phyloP scores from a whole-genome alignment of 2,113 vertebrate species.

The Nothocercus nigrocapillus region DNA sequence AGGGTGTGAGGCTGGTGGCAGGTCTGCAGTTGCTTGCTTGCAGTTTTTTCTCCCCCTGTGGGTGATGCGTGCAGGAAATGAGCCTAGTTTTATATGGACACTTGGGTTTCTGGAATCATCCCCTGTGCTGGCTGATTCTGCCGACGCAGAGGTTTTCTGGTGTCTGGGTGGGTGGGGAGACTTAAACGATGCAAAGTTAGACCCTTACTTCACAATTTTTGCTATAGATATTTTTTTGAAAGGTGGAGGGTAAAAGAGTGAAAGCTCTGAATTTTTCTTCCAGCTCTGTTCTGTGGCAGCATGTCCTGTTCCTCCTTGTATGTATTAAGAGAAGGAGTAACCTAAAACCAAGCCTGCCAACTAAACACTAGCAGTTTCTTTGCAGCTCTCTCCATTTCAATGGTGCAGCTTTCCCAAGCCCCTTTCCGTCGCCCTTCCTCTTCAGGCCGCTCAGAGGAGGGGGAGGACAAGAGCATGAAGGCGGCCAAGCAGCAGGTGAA shows the following conservation, averaged over 20 bases:
- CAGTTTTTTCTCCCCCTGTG: constrained; percentile 16
- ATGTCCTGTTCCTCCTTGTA: background rate
- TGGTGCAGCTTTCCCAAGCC: constrained; percentile 89
- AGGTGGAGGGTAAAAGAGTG: background rate
- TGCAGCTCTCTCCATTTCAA: constrained; percentile 76
- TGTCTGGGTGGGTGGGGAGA: constrained; percentile 16
- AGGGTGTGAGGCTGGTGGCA: background rate
- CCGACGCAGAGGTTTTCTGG: constrained; percentile 25
- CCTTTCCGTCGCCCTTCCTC: constrained; percentile 69
- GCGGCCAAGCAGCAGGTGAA: constrained; percentile 71
- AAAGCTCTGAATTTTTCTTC: background rate
- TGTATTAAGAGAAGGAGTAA: background rate
- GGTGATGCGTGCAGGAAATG: constrained; percentile 29
- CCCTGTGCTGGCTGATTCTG: constrained; percentile 2
- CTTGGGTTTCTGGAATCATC: constrained; percentile 56
- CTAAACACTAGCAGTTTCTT: constrained; percentile 34
- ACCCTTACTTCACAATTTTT: background rate
- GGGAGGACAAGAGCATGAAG: constrained; percentile 74
- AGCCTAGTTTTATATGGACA: constrained; percentile 20
- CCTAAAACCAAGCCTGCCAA: background rate
- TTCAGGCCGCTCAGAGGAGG: constrained; percentile 73
- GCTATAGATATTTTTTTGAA: background rate
- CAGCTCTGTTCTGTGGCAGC: background rate
- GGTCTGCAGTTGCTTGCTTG: constrained; percentile 65
- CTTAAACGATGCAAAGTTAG: constrained; percentile 1